phyloP scores from a whole-genome alignment of 2,113 vertebrate species.

The Oreochromis spilurus region DNA sequence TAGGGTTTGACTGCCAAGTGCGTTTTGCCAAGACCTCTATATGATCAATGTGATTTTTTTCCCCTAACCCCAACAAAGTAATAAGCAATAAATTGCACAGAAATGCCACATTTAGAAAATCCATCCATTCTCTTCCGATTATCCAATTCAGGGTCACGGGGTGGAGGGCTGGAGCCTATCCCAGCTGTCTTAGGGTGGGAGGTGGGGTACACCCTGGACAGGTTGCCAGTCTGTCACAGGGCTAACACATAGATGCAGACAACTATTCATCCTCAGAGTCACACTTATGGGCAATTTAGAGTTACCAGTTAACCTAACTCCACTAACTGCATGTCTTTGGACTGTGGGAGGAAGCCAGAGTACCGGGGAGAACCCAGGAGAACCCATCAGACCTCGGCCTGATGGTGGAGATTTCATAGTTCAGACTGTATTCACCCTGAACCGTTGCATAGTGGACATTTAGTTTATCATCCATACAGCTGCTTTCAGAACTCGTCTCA shows the following conservation, averaged over 20 bases:
- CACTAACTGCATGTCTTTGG: neutral
- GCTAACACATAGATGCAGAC: neutral
- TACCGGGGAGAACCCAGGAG: accelerated
- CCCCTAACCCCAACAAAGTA: accelerated
- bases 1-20: neutral
- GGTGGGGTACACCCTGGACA: neutral
- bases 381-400: neutral
- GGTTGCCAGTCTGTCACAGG: accelerated
- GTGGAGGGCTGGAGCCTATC: neutral
- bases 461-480: neutral
- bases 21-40: neutral
- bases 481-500: neutral
- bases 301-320: neutral
- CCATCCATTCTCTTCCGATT: neutral
- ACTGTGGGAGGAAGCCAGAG: neutral
- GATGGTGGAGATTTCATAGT: neutral
- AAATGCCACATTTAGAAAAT: neutral
- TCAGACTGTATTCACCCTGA: neutral
- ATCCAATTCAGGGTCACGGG: neutral
- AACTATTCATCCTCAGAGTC: neutral
- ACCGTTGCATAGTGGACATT: neutral
- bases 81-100: neutral
- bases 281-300: neutral
- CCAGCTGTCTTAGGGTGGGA: neutral
- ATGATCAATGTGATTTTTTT: neutral